These are phyloP conservation scores for Metopolophium dirhodum DNA, from an alignment of 1,140 invertebrate genomes.

Conservation along the genomic window DNA sequence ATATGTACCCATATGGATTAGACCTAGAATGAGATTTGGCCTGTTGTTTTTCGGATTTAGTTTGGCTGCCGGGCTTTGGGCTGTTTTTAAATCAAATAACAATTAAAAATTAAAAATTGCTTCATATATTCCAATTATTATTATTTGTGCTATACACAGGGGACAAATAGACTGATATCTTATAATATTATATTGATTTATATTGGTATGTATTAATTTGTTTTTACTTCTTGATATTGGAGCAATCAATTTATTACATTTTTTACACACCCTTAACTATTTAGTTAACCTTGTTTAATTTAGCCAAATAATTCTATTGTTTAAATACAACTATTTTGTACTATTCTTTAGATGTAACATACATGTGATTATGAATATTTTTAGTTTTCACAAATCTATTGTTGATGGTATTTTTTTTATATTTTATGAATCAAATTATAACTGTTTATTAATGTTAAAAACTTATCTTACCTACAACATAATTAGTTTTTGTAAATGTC, in stretches of 20 bases:
- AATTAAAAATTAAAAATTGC: background rate
- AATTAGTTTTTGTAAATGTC: background rate
- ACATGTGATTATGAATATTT: background rate
- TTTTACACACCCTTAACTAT: background rate
- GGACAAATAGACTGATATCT: conserved; percentile 54
- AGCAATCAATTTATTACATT: background rate
- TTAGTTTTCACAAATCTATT: background rate
- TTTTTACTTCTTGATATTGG: conserved; percentile 34
- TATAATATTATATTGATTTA: background rate
- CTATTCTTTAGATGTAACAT: background rate
- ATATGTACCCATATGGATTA: conserved; percentile 39
- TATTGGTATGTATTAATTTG: background rate
- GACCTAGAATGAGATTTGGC: conserved; percentile 57
- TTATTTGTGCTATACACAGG: conserved; percentile 28
- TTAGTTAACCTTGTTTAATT: conserved; percentile 3
- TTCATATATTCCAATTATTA: conserved; percentile 52
- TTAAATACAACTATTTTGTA: background rate
- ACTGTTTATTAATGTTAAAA: background rate
- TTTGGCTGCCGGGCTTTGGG: conserved; percentile 60
- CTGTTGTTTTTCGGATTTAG: conserved; percentile 59
- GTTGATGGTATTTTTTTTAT: background rate
- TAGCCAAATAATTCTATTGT: background rate
- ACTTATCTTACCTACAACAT: background rate
- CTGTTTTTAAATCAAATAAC: conserved; percentile 39
- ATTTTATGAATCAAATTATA: background rate